Evolutionary conservation across 1,140 invertebrate genomes (phyloP).

Genomic region (Bombus pascuorum): DNA sequence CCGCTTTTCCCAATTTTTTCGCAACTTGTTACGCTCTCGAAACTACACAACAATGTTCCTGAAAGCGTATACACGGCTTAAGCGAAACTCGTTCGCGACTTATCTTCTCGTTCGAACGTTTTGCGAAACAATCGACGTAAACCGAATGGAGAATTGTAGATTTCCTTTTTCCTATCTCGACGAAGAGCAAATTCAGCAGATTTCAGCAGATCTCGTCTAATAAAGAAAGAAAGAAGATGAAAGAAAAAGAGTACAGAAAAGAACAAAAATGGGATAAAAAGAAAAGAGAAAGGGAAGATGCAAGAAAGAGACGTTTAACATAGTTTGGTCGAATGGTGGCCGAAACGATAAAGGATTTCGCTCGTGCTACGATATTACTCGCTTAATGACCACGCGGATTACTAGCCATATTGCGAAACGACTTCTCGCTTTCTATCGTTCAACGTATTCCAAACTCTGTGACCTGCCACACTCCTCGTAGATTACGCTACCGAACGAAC

Average conservation of each 20-base stretch:
- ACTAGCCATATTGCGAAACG: slow-evolving; percentile 22
- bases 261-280: neutral
- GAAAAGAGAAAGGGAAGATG: neutral
- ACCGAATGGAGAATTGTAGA: neutral
- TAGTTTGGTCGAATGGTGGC: neutral
- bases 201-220: neutral
- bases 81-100: neutral
- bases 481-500: neutral
- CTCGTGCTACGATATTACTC: slow-evolving; percentile 7
- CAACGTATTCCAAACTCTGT: neutral
- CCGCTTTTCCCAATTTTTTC: neutral
- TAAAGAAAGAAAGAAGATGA: neutral
- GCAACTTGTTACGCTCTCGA: no score
- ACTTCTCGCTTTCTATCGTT: slow-evolving; percentile 8
- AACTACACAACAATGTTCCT: no score
- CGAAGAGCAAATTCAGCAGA: neutral
- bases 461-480: neutral
- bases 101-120: neutral
- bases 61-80: neutral
- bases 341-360: slow-evolving; percentile 21
- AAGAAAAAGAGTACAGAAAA: neutral
- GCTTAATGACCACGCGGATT: slow-evolving; percentile 42
- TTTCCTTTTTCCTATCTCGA: neutral
- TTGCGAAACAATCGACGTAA: neutral
- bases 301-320: neutral